phyloP scores from a whole-genome alignment of 2,113 vertebrate species.

The human (Homo sapiens) region GRCh38 chr6:101485501-101486000 shows the following conservation, averaged over 20 bases:
- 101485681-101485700: conserved; percentile 63
- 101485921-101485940: conserved; percentile 11
- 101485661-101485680: conserved; percentile 59
- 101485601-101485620: conserved; percentile 36
- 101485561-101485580: conserved; percentile 56
- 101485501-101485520: not conserved
- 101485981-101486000: not conserved
- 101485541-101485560: conserved; percentile 4
- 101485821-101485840: conserved; percentile 49
- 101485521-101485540: conserved; percentile 16
- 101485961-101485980: not conserved
- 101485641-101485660: conserved; percentile 25
- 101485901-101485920: not conserved
- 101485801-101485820: conserved; percentile 52
- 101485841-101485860: conserved; percentile 40
- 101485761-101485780: conserved; percentile 29
- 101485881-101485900: conserved; percentile 26
- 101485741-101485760: conserved; percentile 56
- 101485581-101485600: conserved; percentile 47
- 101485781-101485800: conserved; percentile 46
- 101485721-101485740: conserved; percentile 35
- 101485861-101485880: conserved; percentile 36
- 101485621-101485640: conserved; percentile 63
- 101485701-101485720: conserved; percentile 66
- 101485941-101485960: not conserved